phyloP scores from a whole-genome alignment of 2,888 invertebrate species.

The Acrocyrtus sp. region DNA sequence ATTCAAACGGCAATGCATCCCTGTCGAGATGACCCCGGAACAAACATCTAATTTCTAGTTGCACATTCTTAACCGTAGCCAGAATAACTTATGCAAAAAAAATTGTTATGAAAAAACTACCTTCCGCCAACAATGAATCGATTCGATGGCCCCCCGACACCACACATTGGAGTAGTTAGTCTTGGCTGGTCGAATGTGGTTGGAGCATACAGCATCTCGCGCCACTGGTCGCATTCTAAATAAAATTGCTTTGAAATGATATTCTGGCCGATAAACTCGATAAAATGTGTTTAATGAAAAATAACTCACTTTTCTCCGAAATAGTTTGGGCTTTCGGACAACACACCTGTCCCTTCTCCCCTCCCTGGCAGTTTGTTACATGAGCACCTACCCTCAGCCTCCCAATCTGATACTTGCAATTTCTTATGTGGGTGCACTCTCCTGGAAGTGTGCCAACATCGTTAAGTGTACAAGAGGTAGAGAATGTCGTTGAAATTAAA shows the following conservation, averaged over 20 bases:
- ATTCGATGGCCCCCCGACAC: not conserved
- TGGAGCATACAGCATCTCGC: slow-evolving; percentile 20
- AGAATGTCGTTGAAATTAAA: not conserved
- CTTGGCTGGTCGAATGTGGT: not conserved
- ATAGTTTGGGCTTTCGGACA: slow-evolving; percentile 10
- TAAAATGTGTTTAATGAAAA: slow-evolving; percentile 3
- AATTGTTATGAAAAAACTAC: no score
- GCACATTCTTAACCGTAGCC: no score
- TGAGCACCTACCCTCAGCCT: slow-evolving; percentile 1
- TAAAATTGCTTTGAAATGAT: not conserved
- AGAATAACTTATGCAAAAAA: no score
- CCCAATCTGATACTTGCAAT: slow-evolving; percentile 23
- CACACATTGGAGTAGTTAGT: not conserved
- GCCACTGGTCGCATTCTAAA: slow-evolving; percentile 27
- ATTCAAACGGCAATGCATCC: slow-evolving; percentile 15
- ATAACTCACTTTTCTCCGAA: slow-evolving; percentile 11
- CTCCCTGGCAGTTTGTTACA: not conserved
- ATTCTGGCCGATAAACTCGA: not conserved
- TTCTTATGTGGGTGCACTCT: slow-evolving; percentile 10
- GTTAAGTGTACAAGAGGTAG: not conserved
- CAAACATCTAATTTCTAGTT: no score
- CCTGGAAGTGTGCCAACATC: slow-evolving; percentile 14
- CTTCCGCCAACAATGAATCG: slow-evolving; percentile 32
- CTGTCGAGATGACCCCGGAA: no score
- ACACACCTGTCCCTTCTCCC: slow-evolving; percentile 1